phyloP scores from a whole-genome alignment of 2,113 vertebrate species.

The Psophia crepitans region DNA sequence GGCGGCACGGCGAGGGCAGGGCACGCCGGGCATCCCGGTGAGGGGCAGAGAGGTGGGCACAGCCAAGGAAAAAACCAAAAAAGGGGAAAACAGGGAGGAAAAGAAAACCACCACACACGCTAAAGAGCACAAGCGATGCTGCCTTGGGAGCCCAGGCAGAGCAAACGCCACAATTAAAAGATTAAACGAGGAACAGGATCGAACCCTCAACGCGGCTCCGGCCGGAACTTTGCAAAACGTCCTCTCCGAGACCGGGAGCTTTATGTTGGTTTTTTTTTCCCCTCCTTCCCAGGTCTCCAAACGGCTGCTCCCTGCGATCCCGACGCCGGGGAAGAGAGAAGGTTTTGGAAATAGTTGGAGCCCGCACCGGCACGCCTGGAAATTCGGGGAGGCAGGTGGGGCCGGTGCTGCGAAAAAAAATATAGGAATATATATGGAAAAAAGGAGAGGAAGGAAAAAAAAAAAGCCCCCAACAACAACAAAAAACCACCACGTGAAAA shows the following conservation, averaged over 20 bases:
- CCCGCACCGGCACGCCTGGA: rapidly evolving
- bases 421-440: neutral
- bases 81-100: neutral
- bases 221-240: neutral
- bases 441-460: neutral
- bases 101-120: neutral
- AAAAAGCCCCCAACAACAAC: neutral
- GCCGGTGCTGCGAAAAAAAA: neutral
- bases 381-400: neutral
- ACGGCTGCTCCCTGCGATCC: neutral
- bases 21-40: rapidly evolving
- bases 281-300: neutral
- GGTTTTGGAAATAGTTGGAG: rapidly evolving
- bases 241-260: neutral
- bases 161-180: neutral
- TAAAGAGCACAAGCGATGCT: neutral
- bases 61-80: neutral
- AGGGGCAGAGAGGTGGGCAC: neutral
- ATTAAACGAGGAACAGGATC: neutral
- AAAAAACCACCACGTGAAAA: neutral
- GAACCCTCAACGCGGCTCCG: neutral
- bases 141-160: neutral
- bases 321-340: neutral
- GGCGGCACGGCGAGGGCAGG: neutral
- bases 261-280: neutral